phyloP scores from a whole-genome alignment of 37 sponge, comb jelly and placozoan species.

The Ephydatia muelleri region DNA sequence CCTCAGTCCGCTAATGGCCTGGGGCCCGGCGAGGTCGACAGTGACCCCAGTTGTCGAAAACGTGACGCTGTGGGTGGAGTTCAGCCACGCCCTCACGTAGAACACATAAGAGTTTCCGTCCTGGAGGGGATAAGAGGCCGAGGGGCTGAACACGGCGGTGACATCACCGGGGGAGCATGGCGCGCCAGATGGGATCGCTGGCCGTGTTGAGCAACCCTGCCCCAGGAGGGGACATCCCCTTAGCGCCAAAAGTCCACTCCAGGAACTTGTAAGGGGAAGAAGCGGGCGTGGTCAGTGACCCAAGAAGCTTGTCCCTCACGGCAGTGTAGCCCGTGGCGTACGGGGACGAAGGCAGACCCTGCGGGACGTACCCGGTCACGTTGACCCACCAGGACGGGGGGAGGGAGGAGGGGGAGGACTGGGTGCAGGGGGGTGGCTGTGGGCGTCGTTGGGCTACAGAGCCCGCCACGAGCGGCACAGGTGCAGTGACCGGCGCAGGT shows the following conservation, averaged over 20 bases:
- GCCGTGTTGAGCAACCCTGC: conserved; percentile 38
- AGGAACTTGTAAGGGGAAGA: conserved; percentile 28
- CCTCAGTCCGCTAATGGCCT: conserved; percentile 12
- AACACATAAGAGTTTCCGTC: conserved; percentile 67
- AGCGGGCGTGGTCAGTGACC: background rate
- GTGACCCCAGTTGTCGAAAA: conserved; percentile 61
- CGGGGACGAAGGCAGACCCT: no score
- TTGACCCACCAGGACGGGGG: conserved; percentile 10
- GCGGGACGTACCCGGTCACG: no score
- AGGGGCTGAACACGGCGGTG: conserved; percentile 33
- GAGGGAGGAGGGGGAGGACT: background rate
- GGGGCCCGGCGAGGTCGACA: conserved; percentile 47
- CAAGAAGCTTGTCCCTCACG: conserved; percentile 38
- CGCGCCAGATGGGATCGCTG: conserved; percentile 44
- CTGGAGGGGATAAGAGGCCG: conserved; percentile 24
- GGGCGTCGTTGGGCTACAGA: conserved; percentile 16
- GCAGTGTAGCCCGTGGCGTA: conserved; percentile 16
- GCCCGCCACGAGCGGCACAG: conserved; percentile 60
- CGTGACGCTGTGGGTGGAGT: conserved; percentile 26
- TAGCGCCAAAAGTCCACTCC: conserved; percentile 64
- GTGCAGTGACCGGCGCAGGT: conserved; percentile 83
- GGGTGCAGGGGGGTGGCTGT: conserved; percentile 4
- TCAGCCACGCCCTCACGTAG: conserved; percentile 75
- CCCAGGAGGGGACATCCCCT: conserved; percentile 27
- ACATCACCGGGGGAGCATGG: background rate